Evolutionary conservation across 2,113 vertebrate species (phyloP), one percentile per base, ranked within the genome.

Genomic region (Sinocyclocheilus maitianheensis): DNA sequence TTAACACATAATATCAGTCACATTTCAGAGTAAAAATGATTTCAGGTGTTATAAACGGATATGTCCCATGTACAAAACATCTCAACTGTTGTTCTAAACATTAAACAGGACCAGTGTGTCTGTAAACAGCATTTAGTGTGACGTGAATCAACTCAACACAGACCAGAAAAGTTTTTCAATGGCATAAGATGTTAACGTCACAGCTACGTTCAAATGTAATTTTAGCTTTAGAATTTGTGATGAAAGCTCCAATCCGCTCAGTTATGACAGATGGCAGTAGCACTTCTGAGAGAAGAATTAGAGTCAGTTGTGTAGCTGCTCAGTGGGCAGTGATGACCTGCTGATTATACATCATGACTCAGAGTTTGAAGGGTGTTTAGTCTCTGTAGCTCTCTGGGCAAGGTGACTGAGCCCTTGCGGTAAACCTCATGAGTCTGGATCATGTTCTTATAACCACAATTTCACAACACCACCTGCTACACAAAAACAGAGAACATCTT

Each of bases 311-410:
- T 58, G 51, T 37, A 48, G 71, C 40, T 63, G 46, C 16, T 87
- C 76, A 80, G 88, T 87, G 86, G 84, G 88, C 86, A 87, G 86
- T 78, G 74, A 87, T 87, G 88, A 86, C 86, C 84, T 85, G 76
- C 34, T 76, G 75, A 84, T 83, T 85, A 85, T 87, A 81, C 60
- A 83, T 74, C 55, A 85, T 89, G 88, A 89, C 58, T 80, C 88
- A 89, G 71, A 77, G 76, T 85, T 86, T 84, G 75, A 79, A 58
- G 75, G 69, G 76, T 79, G 77, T 86, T 82, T 58, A 85, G 67
- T 65, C 71, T 76, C 81, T 60, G 78, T 22, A 58, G 74, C 63
- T 43, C 9, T 55, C 46, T 87, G 72, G 51, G 71, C 72, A 86
- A 62, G 74, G 87, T 88, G 81, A 86, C 43, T 76, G 80, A 89